Percentiles rank a stretch among this genome's conserved stretches.
These are phyloP conservation scores for Eupeodes luniger DNA, from an alignment of 2,888 invertebrate genomes.

Conservation along the genomic window DNA sequence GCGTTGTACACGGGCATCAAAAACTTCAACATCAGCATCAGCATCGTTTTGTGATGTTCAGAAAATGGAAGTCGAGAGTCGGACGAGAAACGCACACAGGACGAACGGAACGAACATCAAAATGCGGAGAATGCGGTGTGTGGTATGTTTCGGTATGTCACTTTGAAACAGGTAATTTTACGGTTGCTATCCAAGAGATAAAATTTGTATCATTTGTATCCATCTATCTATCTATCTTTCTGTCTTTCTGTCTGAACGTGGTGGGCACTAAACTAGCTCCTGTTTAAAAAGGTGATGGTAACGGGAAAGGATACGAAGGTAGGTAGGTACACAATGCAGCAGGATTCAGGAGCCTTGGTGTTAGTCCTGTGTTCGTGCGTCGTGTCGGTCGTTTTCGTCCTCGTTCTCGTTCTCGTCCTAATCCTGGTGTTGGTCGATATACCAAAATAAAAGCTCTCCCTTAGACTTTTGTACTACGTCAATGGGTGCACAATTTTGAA, in stretches of 20 bases:
- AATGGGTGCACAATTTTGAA: slow-evolving; percentile 63
- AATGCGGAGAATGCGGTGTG: background rate
- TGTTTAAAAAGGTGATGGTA: background rate
- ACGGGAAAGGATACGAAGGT: background rate
- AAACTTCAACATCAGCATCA: background rate
- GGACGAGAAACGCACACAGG: no score
- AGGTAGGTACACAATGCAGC: slow-evolving; percentile 1
- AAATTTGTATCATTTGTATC: slow-evolving; percentile 29
- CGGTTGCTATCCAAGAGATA: slow-evolving; percentile 44
- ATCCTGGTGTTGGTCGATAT: slow-evolving; percentile 20
- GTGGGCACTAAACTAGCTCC: slow-evolving; percentile 31
- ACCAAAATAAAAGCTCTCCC: slow-evolving; percentile 29
- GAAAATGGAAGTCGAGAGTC: background rate
- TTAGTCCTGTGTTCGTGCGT: background rate
- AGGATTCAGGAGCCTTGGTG: slow-evolving; percentile 1
- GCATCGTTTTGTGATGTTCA: background rate
- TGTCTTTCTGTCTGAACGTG: slow-evolving; percentile 22
- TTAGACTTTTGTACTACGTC: slow-evolving; percentile 35
- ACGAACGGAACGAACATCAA: background rate
- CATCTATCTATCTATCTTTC: background rate
- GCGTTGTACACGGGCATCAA: slow-evolving; percentile 45
- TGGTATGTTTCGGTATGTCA: slow-evolving; percentile 14
- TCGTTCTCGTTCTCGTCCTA: background rate
- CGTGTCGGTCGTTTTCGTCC: background rate
- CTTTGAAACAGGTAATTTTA: slow-evolving; percentile 47